Base-by-base conservation (phyloP, 2,888 invertebrate species). In the Pristionchus japonicus region DNA sequence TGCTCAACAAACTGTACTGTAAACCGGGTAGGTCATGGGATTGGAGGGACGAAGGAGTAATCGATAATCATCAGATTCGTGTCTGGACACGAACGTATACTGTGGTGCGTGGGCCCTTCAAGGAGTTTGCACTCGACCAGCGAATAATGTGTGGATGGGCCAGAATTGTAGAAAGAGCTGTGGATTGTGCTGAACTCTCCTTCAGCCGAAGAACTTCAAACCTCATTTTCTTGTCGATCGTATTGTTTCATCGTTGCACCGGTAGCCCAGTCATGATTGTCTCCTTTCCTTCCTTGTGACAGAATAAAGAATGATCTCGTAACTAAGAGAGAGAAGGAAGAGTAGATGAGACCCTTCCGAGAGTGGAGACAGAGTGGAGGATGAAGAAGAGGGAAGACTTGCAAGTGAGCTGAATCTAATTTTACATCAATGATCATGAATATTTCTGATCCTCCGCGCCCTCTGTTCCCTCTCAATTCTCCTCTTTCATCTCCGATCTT, bases 91-190 rank as follows among this genome's bases (percentile, higher is more conserved):
- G 57, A 93, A 93, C 87, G 91, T 94, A 20, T 94, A 93, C 88
- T 94, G 94, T 86, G 94, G 94, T 17, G 91, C 92, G 13, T 94
- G 94, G 94, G 92, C 93, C 31, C 89, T 91, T 3, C 88, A 90
- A 40, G 89, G 91, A 61, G 89, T 93, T 13, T 94, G 94, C 82
- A 89, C 88, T 6, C 89, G 90, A 40, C 85, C 91, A 34, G 89
- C 87, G 47, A 90, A 93, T 77, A 91, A 90, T 52, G 90, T 90
- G 47, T 94, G 93, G 92, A 92, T 94, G 90, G 74, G 82, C 31
- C 90, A 86, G 57, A 94, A 94, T 84, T 94, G 94, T 67, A 88
- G 90, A 74, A 94, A 94, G 86, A 93, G 93, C 84, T 94, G 93
- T 77, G 92, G 91, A 88, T 88, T 91, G 23, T 93, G 93, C 88